Base-by-base conservation (phyloP, 2,797 vertebrate species). In the Acestrorhynchus altus region DNA sequence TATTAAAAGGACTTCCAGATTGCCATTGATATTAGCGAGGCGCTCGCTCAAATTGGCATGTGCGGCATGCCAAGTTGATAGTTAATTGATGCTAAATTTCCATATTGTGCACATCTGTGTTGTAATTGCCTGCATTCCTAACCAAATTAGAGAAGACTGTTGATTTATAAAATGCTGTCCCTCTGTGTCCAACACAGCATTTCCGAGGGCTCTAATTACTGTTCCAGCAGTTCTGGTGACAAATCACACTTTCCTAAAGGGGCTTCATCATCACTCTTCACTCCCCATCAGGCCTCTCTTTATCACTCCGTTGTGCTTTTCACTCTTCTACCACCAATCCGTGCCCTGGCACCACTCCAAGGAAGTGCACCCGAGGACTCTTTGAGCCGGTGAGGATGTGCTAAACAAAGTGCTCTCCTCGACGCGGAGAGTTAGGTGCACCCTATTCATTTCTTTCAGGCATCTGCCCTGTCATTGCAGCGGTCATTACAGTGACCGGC, bases 21-120 rank as follows among this genome's bases (percentile, higher is more conserved):
- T 83, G 83, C 72, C 72, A 79, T 59, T 79, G 82, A 79, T 83
- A 86, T 79, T 76, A 73, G 63, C 12, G 39, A 83, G 67, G 46
- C 82, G 74, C 76, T 79, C 74, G 72, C 67, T 84, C 77, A 81
- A 79, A 81, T 80, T 76, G 71, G 82, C 49, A 71, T 72, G 76
- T 70, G 75, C 78, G 69, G 70, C 72, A 84, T 60, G 81, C 79
- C 78, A 73, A 78, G 66, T 69, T n/a, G 81, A 77, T 72, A 78
- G 63, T 77, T 87, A 84, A 83, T 80, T 85, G 80, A 85, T 80
- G 79, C 42, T 76, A 78, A 79, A 84, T 81, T 79, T 84, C 83
- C 83, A 84, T 87, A 83, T 85, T 87, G 84, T 80, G 61, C 83
- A 77, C 86, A 87, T 87, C 86, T 85, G 84, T 81, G 81, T 72